Evolutionary conservation across 2,797 vertebrate species (phyloP), one percentile per base, ranked within the genome.

Genomic region (Limosa lapponica): DNA sequence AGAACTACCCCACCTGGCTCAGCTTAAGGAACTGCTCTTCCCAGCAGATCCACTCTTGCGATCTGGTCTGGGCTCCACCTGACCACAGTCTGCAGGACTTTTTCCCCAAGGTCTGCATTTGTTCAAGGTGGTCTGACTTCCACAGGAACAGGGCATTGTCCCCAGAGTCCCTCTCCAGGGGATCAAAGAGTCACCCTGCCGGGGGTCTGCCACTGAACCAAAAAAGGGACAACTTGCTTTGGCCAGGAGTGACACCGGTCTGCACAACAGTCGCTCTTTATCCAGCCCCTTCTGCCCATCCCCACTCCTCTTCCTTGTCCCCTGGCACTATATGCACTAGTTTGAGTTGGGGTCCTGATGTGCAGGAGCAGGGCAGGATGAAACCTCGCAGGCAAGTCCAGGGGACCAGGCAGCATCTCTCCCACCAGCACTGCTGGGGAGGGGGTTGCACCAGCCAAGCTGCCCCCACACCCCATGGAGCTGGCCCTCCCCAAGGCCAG

Each of bases 21-120:
- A 36, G 30, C 34, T 67, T 34, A 65, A 55, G 34, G 49, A 88
- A 51, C 16, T 0, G 0, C 16, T 64, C 6, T 4, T 69, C 32
- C 34, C 71, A 85, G 82, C 49, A 79, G 37, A 79, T 49, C 34
- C 36, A 7, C 0, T 0, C 67, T 39, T 66, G 67, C 43, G 43
- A 80, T 70, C 64, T 69, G 30, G 8, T 34, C 32, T 82, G 71
- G 36, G 39, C 37, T 93, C 74, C 49, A 72, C 25, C 28, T 66
- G 46, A 46, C 16, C 51, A 27, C 6, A 17, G 8, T 19, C 32
- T 81, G 48, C 19, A 64, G 28, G 44, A 44, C 27, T 82, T 89
- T 43, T 69, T 46, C 12, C 19, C 4, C 30, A 20, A 25, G 4
- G 4, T 59, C 59, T 30, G 20, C 16, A 46, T 43, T 73, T 43